Evolutionary conservation across 1,140 invertebrate genomes (phyloP).

Genomic region (Dufourea novaeangliae): DNA sequence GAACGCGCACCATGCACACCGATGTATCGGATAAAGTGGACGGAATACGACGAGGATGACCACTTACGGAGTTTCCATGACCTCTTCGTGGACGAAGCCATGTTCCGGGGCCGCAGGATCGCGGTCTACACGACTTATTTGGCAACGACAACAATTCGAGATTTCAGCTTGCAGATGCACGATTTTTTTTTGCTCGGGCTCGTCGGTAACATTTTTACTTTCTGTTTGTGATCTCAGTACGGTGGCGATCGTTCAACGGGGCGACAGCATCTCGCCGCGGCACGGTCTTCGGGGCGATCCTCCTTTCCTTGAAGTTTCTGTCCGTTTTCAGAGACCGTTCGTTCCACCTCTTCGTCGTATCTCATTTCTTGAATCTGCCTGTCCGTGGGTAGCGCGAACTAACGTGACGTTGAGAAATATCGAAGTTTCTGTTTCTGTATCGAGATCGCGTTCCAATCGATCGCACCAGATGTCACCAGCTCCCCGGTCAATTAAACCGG

Average conservation of each 20-base stretch:
- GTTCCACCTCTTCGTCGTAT: constrained; percentile 60
- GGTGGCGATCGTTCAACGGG: constrained; percentile 30
- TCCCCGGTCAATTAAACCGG: constrained; percentile 7
- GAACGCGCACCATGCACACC: neutral
- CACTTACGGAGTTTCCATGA: constrained; percentile 84
- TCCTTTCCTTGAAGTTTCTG: constrained; percentile 46
- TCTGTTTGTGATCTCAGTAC: constrained; percentile 7
- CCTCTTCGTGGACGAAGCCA: constrained; percentile 84
- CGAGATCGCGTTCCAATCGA: constrained; percentile 43
- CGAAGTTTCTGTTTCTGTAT: constrained; percentile 45
- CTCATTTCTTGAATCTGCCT: constrained; percentile 65
- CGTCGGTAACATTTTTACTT: constrained; percentile 61
- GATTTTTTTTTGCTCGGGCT: constrained; percentile 70
- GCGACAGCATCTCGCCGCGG: constrained; percentile 38
- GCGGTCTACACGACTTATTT: constrained; percentile 78
- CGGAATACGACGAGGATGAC: neutral
- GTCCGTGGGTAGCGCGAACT: constrained; percentile 57
- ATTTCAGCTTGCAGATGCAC: constrained; percentile 67
- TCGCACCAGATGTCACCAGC: constrained; percentile 38
- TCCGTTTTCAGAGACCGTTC: constrained; percentile 58
- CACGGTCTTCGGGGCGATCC: constrained; percentile 45
- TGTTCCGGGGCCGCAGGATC: constrained; percentile 73
- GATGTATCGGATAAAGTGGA: constrained; percentile 17
- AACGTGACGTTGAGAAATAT: constrained; percentile 59
- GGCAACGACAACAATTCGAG: constrained; percentile 75